Evolutionary conservation across 2,113 vertebrate genomes (phyloP), one percentile per base, ranked within the genome.

Genomic region (Penelope pileata): DNA sequence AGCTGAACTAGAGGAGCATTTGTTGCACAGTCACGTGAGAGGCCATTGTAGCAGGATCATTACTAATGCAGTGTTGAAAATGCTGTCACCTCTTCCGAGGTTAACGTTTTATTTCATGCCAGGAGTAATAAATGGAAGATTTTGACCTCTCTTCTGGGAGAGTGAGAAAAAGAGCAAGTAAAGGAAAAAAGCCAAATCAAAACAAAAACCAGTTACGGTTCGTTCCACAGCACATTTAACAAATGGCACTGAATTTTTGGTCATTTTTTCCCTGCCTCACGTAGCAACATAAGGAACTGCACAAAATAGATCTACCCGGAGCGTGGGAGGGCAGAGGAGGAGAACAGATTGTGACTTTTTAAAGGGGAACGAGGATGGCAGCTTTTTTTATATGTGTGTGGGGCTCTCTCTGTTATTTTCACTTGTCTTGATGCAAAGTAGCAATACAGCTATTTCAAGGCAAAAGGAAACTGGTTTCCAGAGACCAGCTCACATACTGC

Each of bases 311-410:
- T 88, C 91, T 86, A 60, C 56, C 74, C 0, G 0, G 14, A 6
- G 18, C 51, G 95, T 96, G 73, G 95, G 96, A 96, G 56, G 83
- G 86, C 69, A 96, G 88, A 95, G 88, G 86, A 96, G 51, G 32
- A 59, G n/a, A 94, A 80, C 92, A 96, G 96, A 96, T 75, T 96
- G 96, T 86, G 91, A 92, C 88, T 96, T 95, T 96, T 94, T 84
- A 78, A 81, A 81, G 67, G 83, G 16, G 85, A 94, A 90, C 90
- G 74, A 86, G 94, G 87, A 88, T 56, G 51, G 83, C 59, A 88
- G 82, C 32, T 83, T 90, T 80, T 82, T 42, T 6, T 60, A 42
- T 38, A n/a, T 45, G 59, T 36, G 60, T 72, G 32, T 51, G 60
- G 6, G 27, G 64, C 27, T 77, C 6, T 58, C 24, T 17, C 75